phyloP scores from a whole-genome alignment of 2,888 invertebrate species.

The Drosophila ezoana region DNA sequence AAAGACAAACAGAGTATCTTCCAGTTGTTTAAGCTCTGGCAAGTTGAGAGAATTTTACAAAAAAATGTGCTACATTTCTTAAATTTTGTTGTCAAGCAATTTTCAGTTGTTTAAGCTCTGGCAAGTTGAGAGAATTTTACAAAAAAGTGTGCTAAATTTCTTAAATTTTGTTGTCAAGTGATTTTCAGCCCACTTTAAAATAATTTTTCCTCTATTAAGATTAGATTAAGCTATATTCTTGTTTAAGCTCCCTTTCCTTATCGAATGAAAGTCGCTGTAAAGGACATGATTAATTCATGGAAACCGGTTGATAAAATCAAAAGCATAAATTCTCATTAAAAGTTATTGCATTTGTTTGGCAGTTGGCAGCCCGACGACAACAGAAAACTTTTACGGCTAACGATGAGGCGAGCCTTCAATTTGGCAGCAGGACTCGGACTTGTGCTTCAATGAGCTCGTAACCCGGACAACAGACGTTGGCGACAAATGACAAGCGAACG shows the following conservation, averaged over 20 bases:
- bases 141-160: too few species aligned
- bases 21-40: too few species aligned
- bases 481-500: conserved; percentile 61
- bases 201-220: too few species aligned
- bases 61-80: too few species aligned
- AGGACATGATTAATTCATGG: conserved; percentile 44
- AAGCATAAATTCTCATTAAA: conserved; percentile 75
- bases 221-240: neutral
- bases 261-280: conserved; percentile 16
- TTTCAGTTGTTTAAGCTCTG: too few species aligned
- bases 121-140: too few species aligned
- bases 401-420: conserved; percentile 18
- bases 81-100: too few species aligned
- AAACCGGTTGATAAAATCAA: conserved; percentile 47
- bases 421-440: conserved; percentile 5
- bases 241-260: neutral
- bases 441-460: conserved; percentile 22
- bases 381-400: conserved; percentile 38
- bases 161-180: too few species aligned
- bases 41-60: too few species aligned
- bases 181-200: too few species aligned
- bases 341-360: conserved; percentile 61
- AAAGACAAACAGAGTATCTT: too few species aligned
- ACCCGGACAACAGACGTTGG: conserved; percentile 41
- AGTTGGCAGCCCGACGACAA: conserved; percentile 40